These are phyloP conservation scores for Spheniscus humboldti DNA, from an alignment of 2,797 vertebrate genomes.

Conservation along the genomic window DNA sequence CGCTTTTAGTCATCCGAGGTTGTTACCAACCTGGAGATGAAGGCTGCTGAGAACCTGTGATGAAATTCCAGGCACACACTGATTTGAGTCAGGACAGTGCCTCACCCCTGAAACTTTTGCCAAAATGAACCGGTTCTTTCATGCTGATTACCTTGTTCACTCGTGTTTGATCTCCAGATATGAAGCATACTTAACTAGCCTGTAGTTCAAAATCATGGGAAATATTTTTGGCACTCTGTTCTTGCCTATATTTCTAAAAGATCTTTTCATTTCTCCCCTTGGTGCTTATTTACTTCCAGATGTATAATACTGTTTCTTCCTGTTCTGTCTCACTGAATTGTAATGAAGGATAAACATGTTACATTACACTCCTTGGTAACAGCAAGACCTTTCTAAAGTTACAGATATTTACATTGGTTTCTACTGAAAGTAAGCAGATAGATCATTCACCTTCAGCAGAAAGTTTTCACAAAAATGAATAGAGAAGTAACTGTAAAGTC, in stretches of 20 bases:
- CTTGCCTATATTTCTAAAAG: background rate
- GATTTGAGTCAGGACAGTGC: background rate
- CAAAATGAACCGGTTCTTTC: background rate
- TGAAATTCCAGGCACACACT: background rate
- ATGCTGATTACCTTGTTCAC: background rate
- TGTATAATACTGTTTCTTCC: background rate
- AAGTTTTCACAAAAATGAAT: background rate
- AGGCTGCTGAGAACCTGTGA: background rate
- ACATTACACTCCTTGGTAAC: background rate
- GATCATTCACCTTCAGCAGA: background rate
- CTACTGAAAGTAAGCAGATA: background rate
- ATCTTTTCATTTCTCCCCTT: background rate
- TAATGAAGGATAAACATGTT: background rate
- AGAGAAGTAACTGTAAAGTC: background rate
- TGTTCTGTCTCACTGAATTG: background rate
- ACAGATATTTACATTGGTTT: background rate
- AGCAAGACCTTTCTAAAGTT: background rate
- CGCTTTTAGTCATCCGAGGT: rapidly evolving
- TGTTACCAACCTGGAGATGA: background rate
- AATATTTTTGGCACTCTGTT: background rate
- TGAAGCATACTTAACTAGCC: background rate
- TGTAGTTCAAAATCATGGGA: background rate
- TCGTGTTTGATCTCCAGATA: background rate
- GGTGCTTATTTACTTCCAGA: background rate
- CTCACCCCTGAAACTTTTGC: background rate